Conservation (phyloP, 2,113 vertebrate species). For the Chionis minor region DNA sequence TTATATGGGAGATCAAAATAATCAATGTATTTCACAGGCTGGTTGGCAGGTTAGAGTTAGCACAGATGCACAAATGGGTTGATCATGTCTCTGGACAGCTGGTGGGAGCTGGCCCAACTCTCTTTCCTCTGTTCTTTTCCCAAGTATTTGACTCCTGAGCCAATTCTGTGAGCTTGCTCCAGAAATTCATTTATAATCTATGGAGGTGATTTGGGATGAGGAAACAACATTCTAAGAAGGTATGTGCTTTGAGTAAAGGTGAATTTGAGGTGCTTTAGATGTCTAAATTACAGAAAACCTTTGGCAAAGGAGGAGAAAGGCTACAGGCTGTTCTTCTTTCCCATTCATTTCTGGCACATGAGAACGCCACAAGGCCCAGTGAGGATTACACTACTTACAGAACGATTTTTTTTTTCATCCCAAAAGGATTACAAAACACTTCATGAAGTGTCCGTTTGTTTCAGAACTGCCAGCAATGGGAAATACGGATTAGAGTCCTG, state of each 20-base stretch:
- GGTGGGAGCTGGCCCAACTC: neutral
- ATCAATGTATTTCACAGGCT: neutral
- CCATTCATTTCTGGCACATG: neutral
- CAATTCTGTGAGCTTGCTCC: neutral
- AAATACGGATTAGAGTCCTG: neutral
- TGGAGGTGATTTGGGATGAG: neutral
- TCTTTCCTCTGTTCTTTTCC: constrained; percentile 8
- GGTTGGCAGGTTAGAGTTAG: neutral
- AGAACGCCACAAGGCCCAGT: neutral
- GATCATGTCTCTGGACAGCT: neutral
- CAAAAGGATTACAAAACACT: neutral
- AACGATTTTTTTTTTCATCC: neutral
- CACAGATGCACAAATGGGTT: neutral
- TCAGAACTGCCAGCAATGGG: neutral
- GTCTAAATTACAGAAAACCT: neutral
- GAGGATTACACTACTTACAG: neutral
- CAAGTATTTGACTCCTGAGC: neutral
- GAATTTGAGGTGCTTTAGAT: neutral
- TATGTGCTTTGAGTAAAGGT: neutral
- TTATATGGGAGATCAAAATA: neutral
- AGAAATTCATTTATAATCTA: neutral
- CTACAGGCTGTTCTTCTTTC: neutral
- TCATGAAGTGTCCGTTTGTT: neutral
- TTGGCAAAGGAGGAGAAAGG: neutral
- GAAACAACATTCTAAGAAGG: neutral